A percentile compares a stretch with the other conserved stretches of the same genome.
phyloP scores from a whole-genome alignment of 2,113 vertebrate species.

The Corythoichthys haematopterus region DNA sequence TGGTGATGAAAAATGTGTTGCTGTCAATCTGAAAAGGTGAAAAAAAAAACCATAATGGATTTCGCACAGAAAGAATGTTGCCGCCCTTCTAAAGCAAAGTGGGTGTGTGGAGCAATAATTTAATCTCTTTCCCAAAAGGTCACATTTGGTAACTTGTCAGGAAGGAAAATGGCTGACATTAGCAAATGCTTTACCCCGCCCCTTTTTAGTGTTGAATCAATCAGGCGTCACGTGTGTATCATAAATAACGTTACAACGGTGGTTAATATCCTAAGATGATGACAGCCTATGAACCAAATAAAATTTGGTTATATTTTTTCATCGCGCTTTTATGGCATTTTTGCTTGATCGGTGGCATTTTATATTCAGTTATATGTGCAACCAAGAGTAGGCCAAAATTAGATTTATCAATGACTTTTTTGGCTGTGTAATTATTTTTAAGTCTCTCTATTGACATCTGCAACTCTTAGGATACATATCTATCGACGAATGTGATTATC shows the following conservation, averaged over 20 bases:
- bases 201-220: constrained; percentile 12
- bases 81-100: constrained; percentile 30
- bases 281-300: constrained; percentile 10
- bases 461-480: not conserved
- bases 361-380: not conserved
- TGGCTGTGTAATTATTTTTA: not conserved
- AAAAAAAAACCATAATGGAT: constrained; percentile 42
- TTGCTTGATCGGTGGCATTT: not conserved
- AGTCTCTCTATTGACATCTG: not conserved
- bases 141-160: constrained; percentile 62
- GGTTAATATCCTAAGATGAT: constrained; percentile 8
- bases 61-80: constrained; percentile 24
- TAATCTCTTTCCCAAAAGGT: constrained; percentile 62
- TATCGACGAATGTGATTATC: not conserved
- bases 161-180: constrained; percentile 49
- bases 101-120: constrained; percentile 39
- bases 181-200: constrained; percentile 28
- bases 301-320: not conserved
- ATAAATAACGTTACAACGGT: constrained; percentile 32
- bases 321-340: not conserved
- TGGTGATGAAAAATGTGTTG: constrained; percentile 30
- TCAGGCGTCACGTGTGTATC: constrained; percentile 13
- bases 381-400: not conserved
- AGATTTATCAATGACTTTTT: not conserved
- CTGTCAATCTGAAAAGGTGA: constrained; percentile 32